These are phyloP conservation scores for Neodiprion lecontei DNA, from an alignment of 1,140 invertebrate genomes.

Conservation along the genomic window DNA sequence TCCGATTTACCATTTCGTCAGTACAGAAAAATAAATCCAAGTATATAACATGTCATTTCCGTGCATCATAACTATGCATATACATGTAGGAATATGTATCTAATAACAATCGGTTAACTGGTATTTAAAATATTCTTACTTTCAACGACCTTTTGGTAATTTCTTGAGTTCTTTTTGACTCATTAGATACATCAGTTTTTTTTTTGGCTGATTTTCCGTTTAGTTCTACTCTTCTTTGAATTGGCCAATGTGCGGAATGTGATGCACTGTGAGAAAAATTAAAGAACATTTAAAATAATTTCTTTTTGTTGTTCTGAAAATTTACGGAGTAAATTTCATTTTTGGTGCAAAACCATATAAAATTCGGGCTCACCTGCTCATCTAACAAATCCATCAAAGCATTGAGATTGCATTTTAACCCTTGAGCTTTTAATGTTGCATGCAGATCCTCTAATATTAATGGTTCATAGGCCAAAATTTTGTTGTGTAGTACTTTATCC, in stretches of 20 bases:
- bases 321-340: background rate
- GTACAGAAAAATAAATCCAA: too few species aligned
- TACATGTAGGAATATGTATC: background rate
- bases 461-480: constrained; percentile 61
- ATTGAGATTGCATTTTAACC: constrained; percentile 54
- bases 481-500: constrained; percentile 50
- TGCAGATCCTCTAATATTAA: constrained; percentile 55
- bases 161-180: background rate
- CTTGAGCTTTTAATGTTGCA: constrained; percentile 45
- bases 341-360: background rate
- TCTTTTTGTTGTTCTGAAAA: background rate
- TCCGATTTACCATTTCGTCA: too few species aligned
- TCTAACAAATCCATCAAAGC: constrained; percentile 59
- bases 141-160: background rate
- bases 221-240: constrained; percentile 20
- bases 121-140: constrained; percentile 12
- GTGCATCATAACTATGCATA: too few species aligned
- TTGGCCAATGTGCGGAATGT: constrained; percentile 36
- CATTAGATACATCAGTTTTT: background rate
- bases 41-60: too few species aligned
- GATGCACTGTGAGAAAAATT: constrained; percentile 45
- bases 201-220: constrained; percentile 17
- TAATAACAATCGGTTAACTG: constrained; percentile 12
- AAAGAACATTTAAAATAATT: constrained; percentile 9
- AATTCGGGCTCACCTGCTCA: constrained; percentile 52